Conservation (phyloP, 2,888 invertebrate genomes). For the Dicyrtomina minuta region DNA sequence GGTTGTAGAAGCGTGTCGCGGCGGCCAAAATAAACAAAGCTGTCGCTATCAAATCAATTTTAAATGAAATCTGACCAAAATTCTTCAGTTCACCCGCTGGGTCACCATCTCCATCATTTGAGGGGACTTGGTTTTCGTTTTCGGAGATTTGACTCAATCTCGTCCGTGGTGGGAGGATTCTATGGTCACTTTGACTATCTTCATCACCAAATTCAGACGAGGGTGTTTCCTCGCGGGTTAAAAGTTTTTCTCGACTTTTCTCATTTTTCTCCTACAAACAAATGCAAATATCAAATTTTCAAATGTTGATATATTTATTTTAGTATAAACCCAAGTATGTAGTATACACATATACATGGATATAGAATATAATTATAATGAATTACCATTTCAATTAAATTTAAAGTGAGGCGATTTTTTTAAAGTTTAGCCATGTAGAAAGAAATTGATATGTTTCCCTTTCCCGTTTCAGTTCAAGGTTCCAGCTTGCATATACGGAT, state of each 20-base stretch:
- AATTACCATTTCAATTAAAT: too few species aligned
- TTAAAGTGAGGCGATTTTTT: too few species aligned
- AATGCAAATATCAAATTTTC: too few species aligned
- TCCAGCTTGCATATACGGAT: too few species aligned
- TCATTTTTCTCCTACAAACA: neutral
- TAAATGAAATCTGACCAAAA: constrained; percentile 62
- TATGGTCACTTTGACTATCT: neutral
- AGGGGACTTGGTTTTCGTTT: neutral
- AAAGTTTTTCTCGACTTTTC: neutral
- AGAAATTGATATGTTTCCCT: too few species aligned
- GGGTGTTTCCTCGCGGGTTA: neutral
- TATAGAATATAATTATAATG: too few species aligned
- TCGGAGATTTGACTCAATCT: neutral
- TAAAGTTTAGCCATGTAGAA: too few species aligned
- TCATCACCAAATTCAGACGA: neutral
- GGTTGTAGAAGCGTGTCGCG: constrained; percentile 75
- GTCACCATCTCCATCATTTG: neutral
- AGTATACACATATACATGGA: too few species aligned
- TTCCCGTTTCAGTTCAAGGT: too few species aligned
- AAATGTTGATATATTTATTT: too few species aligned
- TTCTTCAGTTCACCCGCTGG: neutral
- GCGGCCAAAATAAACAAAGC: constrained; percentile 70
- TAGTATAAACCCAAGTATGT: too few species aligned
- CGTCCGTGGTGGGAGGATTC: too few species aligned
- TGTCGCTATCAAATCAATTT: constrained; percentile 74